A percentile compares a stretch with the other conserved stretches of the same genome.
Evolutionary conservation across 2,797 vertebrate species (phyloP).

Genomic region (Typhlichthys eigenmanni): DNA sequence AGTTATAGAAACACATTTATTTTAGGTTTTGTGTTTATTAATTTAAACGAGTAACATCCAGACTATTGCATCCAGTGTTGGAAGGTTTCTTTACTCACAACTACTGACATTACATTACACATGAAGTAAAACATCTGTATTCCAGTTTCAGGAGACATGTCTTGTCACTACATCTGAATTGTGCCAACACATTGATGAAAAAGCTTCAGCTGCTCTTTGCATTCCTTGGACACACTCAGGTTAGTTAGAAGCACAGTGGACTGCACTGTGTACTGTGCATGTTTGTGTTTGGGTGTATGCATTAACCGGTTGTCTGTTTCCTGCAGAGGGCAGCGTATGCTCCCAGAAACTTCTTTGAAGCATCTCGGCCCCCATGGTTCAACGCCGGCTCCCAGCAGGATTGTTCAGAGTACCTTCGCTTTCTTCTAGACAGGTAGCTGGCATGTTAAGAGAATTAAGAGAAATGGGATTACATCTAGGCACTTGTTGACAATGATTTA

Average conservation of each 20-base stretch:
- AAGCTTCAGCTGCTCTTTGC: slow-evolving; percentile 97
- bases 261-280: background rate
- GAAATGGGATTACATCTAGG: too few species aligned
- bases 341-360: slow-evolving; percentile 92
- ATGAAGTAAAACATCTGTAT: slow-evolving; percentile 4
- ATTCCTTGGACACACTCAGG: slow-evolving; percentile 97
- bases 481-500: too few species aligned
- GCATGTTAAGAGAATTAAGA: too few species aligned
- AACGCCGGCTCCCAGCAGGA: slow-evolving; percentile 94
- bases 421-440: slow-evolving; percentile 92
- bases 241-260: slow-evolving; percentile 50
- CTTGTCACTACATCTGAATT: slow-evolving; percentile 89
- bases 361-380: slow-evolving; percentile 97
- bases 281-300: background rate
- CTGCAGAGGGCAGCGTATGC: slow-evolving; percentile 93
- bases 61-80: background rate
- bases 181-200: slow-evolving; percentile 91
- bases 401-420: slow-evolving; percentile 96
- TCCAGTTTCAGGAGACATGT: slow-evolving; percentile 94
- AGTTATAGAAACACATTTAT: too few species aligned
- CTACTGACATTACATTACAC: too few species aligned
- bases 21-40: too few species aligned
- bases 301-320: slow-evolving; percentile 22
- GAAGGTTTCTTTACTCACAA: background rate
- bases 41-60: too few species aligned